Conservation (phyloP, 2,113 vertebrate genomes). For the Triplophysa tibetana region DNA sequence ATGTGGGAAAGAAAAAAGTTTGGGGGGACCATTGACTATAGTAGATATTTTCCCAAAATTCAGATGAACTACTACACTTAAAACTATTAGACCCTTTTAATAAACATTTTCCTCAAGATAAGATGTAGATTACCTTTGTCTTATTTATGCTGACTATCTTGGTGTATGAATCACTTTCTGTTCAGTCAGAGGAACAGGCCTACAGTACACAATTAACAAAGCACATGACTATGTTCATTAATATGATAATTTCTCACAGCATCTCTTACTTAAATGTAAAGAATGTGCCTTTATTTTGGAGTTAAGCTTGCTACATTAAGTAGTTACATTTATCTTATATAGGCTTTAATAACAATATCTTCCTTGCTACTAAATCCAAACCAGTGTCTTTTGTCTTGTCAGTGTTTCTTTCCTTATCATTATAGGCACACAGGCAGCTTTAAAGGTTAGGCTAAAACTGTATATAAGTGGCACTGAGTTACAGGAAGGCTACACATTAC, state of each 20-base stretch:
- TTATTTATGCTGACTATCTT: neutral
- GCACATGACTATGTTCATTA: neutral
- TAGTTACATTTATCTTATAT: neutral
- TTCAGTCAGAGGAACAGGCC: neutral
- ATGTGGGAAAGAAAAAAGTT: too few relatives aligned
- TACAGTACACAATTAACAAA: neutral
- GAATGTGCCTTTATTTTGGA: constrained; percentile 12
- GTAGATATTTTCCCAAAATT: neutral
- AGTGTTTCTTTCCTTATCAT: too few relatives aligned
- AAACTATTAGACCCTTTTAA: neutral
- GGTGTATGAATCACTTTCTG: neutral
- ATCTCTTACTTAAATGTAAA: constrained; percentile 19
- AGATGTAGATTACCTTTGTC: neutral
- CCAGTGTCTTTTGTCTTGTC: neutral
- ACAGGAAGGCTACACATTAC: too few relatives aligned
- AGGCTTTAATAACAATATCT: neutral
- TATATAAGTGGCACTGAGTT: too few relatives aligned
- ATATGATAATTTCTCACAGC: neutral
- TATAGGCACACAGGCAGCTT: too few relatives aligned
- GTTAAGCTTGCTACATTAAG: neutral
- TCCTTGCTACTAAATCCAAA: neutral
- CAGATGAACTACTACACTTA: neutral
- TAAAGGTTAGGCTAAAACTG: too few relatives aligned
- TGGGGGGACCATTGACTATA: too few relatives aligned
- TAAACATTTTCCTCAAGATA: constrained; percentile 3